These are phyloP conservation scores for Amiota communis DNA, from an alignment of 2,888 invertebrate species.

Conservation along the genomic window DNA sequence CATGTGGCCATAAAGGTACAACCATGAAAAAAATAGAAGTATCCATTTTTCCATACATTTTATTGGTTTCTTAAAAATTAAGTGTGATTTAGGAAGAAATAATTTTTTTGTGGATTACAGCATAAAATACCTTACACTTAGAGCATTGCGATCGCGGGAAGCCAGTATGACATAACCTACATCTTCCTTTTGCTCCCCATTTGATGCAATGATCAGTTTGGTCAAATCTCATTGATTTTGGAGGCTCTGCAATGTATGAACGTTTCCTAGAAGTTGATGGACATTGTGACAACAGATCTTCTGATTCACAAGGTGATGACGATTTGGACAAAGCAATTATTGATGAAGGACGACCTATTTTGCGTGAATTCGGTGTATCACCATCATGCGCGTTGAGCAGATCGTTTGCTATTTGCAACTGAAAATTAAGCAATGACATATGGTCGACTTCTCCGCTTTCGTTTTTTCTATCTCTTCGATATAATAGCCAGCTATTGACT, in stretches of 20 bases:
- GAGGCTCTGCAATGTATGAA: no score
- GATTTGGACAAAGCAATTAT: no score
- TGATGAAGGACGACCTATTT: no score
- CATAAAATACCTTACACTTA: neutral
- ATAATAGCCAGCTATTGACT: slow-evolving; percentile 42
- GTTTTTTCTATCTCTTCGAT: slow-evolving; percentile 35
- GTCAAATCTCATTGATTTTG: no score
- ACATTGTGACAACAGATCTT: no score
- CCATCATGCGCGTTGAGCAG: no score
- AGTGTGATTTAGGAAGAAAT: slow-evolving; percentile 12
- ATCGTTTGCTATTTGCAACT: no score
- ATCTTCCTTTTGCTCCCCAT: slow-evolving; percentile 20
- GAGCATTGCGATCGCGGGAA: neutral
- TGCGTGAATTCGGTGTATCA: no score
- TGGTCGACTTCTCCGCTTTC: slow-evolving; percentile 10
- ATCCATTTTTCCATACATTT: no score
- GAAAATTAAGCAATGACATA: no score
- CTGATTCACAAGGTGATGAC: no score
- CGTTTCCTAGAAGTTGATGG: neutral
- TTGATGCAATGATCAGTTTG: neutral
- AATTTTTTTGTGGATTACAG: slow-evolving; percentile 20
- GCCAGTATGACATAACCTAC: no score
- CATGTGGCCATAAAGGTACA: neutral
- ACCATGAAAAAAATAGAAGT: neutral
- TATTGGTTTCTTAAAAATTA: slow-evolving; percentile 15